Evolutionary conservation across 2,113 vertebrate species (phyloP).

Genomic region (Pseudolaguvia tuberculata): DNA sequence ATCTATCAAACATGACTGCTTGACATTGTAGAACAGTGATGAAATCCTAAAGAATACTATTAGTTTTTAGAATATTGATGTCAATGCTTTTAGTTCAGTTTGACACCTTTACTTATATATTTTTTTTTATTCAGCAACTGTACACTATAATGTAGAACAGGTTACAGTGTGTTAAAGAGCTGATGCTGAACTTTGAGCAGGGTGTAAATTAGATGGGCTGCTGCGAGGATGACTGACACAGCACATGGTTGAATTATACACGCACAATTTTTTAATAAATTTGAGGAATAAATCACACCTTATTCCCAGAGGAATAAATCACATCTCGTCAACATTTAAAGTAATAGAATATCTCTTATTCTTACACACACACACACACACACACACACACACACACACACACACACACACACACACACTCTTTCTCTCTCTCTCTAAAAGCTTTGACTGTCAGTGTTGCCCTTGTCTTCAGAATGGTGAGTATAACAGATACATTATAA

Average conservation of each 20-base stretch:
- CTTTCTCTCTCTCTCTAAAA: too few species aligned
- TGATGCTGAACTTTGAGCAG: background rate
- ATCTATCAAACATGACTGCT: too few species aligned
- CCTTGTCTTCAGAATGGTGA: background rate
- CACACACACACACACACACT: background rate
- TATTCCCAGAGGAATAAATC: conserved; percentile 25
- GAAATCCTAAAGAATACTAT: background rate
- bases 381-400: background rate
- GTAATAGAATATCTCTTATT: background rate
- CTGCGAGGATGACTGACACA: background rate
- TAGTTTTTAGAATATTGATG: background rate
- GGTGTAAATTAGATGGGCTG: background rate
- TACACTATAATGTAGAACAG: background rate
- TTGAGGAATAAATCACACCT: conserved; percentile 5
- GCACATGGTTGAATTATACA: background rate
- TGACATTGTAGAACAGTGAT: background rate
- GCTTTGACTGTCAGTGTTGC: background rate
- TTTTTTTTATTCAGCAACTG: background rate
- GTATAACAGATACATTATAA: background rate
- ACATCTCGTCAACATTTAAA: conserved; percentile 5
- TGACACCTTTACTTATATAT: background rate
- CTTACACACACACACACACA: background rate
- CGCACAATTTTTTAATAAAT: background rate
- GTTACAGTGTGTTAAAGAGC: background rate
- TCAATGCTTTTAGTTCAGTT: background rate